phyloP scores from a whole-genome alignment of 2,888 invertebrate species.

The Hydroisotoma schaefferi region DNA sequence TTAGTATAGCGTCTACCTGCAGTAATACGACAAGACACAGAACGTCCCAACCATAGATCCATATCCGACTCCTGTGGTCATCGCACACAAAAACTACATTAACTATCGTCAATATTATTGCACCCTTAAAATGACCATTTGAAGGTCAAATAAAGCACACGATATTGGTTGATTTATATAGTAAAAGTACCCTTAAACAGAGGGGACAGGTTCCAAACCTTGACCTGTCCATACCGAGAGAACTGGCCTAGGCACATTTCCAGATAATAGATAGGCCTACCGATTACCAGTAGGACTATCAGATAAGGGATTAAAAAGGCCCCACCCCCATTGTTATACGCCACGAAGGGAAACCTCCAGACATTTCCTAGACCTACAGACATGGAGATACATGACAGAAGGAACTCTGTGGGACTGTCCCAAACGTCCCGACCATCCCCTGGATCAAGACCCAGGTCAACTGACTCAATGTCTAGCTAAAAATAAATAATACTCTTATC shows the following conservation, averaged over 20 bases:
- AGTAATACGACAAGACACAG: slow-evolving; percentile 64
- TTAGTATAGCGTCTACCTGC: not conserved
- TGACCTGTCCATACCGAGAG: slow-evolving; percentile 55
- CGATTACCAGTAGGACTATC: slow-evolving; percentile 50
- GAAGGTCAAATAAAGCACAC: too few species aligned
- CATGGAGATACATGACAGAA: slow-evolving; percentile 68
- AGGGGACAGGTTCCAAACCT: slow-evolving; percentile 53
- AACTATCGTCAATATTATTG: too few species aligned
- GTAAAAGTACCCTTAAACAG: slow-evolving; percentile 41
- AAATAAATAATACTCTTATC: too few species aligned
- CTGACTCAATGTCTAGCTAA: too few species aligned
- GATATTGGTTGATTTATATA: too few species aligned
- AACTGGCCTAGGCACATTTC: slow-evolving; percentile 57
- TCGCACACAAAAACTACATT: too few species aligned
- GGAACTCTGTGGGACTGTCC: slow-evolving; percentile 62
- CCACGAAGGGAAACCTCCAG: slow-evolving; percentile 49
- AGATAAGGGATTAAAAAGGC: slow-evolving; percentile 51
- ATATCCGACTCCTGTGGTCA: slow-evolving; percentile 54
- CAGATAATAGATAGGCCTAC: slow-evolving; percentile 53
- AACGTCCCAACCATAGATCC: slow-evolving; percentile 54
- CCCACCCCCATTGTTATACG: slow-evolving; percentile 39
- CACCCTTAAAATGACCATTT: too few species aligned
- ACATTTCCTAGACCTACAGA: slow-evolving; percentile 67
- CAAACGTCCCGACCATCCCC: slow-evolving; percentile 51
- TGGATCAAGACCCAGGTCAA: too few species aligned